A percentile compares a stretch with the other conserved stretches of the same genome.
Conservation (phyloP, 2,113 vertebrate genomes). For the Bucco capensis region DNA sequence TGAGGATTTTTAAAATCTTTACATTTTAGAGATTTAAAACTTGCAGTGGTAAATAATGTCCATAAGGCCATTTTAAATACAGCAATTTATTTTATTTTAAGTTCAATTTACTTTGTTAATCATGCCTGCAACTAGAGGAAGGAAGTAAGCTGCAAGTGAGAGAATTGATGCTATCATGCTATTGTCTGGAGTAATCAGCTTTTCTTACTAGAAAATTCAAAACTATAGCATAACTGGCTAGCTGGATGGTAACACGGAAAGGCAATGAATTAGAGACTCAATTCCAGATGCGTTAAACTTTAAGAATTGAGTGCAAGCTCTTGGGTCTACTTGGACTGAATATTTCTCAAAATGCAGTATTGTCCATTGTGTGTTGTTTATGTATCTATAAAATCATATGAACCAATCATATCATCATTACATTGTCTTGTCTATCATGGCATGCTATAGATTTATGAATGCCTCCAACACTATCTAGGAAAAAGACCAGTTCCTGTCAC, state of each 20-base stretch:
- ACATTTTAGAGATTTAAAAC: not conserved
- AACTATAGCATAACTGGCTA: not conserved
- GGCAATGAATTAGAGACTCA: not conserved
- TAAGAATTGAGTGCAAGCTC: not conserved
- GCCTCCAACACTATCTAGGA: slow-evolving; percentile 80
- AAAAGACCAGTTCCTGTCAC: slow-evolving; percentile 73
- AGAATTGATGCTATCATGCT: not conserved
- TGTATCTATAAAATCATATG: not conserved
- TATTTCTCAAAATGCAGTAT: not conserved
- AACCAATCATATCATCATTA: not conserved
- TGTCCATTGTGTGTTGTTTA: not conserved
- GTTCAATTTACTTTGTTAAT: not conserved
- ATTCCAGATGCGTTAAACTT: not conserved
- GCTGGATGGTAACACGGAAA: not conserved
- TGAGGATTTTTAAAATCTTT: not conserved
- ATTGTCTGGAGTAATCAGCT: not conserved
- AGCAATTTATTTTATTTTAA: not conserved
- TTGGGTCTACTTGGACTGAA: not conserved
- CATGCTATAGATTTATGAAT: slow-evolving; percentile 82
- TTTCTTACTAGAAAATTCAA: not conserved
- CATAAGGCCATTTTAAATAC: not conserved
- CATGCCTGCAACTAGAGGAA: not conserved
- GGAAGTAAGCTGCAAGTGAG: not conserved
- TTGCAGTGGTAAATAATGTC: not conserved
- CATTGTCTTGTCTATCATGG: not conserved